Base-by-base conservation (phyloP, 35 echinoderm and acorn worm genomes). In the Strongylocentrotus purpuratus region DNA sequence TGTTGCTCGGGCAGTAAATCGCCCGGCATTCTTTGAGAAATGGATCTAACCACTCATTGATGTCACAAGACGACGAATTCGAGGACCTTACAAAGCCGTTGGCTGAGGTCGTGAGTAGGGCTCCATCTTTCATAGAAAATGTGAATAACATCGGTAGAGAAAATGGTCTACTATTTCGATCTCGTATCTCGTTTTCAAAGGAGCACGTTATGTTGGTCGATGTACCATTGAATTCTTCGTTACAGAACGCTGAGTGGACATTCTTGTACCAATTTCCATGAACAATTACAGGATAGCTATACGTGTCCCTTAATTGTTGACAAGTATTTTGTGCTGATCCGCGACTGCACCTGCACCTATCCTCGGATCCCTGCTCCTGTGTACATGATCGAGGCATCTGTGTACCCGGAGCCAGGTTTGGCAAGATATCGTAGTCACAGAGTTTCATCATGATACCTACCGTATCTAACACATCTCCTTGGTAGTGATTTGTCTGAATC, bases 261-360 rank as follows among this genome's bases (percentile, higher is more conserved):
- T 92, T 92, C 90, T 92, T 92, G 90, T 92, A 92, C 90, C 90
- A 92, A 28, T 45, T 28, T 28, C 90, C 90, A 11, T 48, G 15
- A 31, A 92, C 90, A 46, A 33, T 10, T 28, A 48, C 46, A 6
- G 90, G 90, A 31, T 31, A 92, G 17, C 33, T 92, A 20, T 92
- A 92, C 20, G 90, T 25, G 46, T 48, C 8, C 9, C 90, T n/a
- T 46, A 92, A 45, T 11, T 87, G 31, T 13, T 31, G 33, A 31
- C 31, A 32, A 35, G 13, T 35, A 12, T 31, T 87, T 20, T 87
- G 31, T 32, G 86, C n/a, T 31, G n/a, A 35, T 87, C 33, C 86
- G 18, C 31, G 9, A 87, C 20, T 20, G 18, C n/a, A 31, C 86
- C 9, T 31, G 86, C 33, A 87, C 8, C 10, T 31, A 17, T 12